Conservation (phyloP, 1,140 invertebrate species). For the Magallana angulata region DNA sequence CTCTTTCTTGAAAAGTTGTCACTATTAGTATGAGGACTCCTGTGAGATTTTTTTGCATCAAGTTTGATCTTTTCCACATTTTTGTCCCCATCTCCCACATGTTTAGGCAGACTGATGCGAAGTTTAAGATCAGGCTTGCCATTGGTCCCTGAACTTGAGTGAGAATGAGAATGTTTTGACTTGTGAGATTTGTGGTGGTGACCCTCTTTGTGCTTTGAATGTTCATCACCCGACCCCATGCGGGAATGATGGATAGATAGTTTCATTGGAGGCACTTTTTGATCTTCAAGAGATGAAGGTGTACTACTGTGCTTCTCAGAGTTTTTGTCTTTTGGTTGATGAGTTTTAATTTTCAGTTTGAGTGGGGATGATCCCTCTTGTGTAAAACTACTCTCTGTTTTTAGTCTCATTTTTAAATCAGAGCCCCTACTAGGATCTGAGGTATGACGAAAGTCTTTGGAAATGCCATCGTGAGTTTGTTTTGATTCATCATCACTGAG, state of each 20-base stretch:
- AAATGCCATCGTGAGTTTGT: background rate
- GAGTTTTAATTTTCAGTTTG: constrained; percentile 60
- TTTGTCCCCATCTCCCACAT: constrained; percentile 37
- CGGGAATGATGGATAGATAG: constrained; percentile 47
- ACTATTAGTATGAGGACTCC: background rate
- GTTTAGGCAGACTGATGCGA: constrained; percentile 52
- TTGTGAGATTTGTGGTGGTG: constrained; percentile 56
- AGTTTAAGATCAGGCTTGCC: constrained; percentile 55
- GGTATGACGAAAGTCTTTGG: background rate
- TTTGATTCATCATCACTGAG: background rate
- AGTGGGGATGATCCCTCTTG: constrained; percentile 52
- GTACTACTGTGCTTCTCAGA: constrained; percentile 35
- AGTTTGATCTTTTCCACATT: constrained; percentile 44
- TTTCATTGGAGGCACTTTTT: constrained; percentile 56
- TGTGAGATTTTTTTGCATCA: constrained; percentile 23
- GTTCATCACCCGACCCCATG: constrained; percentile 36
- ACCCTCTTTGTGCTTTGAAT: constrained; percentile 42
- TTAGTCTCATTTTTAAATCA: constrained; percentile 39
- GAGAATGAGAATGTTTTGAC: constrained; percentile 43
- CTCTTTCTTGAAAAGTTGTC: constrained; percentile 36
- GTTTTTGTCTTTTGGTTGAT: constrained; percentile 49
- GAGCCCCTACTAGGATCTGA: background rate
- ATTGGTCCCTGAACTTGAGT: constrained; percentile 54
- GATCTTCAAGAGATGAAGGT: constrained; percentile 47
- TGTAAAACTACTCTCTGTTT: constrained; percentile 37